phyloP scores from a whole-genome alignment of 2,888 invertebrate genomes.

The Pristionchus mayeri region DNA sequence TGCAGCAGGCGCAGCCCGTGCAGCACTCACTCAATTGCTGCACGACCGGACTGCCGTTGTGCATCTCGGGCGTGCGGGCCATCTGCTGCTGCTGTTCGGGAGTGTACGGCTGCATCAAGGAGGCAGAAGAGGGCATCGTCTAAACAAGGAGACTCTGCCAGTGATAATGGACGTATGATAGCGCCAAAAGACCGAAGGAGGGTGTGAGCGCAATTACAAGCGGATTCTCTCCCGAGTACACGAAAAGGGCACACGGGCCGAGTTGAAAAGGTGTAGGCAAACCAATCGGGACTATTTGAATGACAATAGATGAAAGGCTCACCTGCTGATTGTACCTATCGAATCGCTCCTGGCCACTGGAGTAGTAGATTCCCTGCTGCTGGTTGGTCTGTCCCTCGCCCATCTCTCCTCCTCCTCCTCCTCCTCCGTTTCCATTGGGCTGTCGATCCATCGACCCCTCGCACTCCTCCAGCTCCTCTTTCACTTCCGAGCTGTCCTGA shows the following conservation, averaged over 20 bases:
- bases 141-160: neutral
- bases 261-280: too few relatives aligned
- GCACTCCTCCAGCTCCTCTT: neutral
- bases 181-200: too few relatives aligned
- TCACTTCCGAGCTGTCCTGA: neutral
- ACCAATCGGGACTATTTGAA: too few relatives aligned
- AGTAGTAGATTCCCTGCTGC: neutral
- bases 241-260: too few relatives aligned
- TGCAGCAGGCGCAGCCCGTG: too few relatives aligned
- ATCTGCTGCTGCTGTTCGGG: conserved; percentile 12
- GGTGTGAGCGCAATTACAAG: too few relatives aligned
- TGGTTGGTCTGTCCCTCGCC: neutral
- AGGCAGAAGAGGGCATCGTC: neutral
- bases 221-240: too few relatives aligned
- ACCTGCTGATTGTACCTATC: conserved; percentile 11
- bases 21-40: neutral
- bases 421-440: conserved; percentile 22
- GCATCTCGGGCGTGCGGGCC: neutral
- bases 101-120: neutral
- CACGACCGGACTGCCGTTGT: neutral
- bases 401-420: neutral
- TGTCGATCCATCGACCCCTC: neutral
- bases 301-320: neutral
- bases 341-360: neutral
- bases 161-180: too few relatives aligned